These are phyloP conservation scores for Jacana jacana DNA, from an alignment of 2,113 vertebrate genomes.

Conservation along the genomic window DNA sequence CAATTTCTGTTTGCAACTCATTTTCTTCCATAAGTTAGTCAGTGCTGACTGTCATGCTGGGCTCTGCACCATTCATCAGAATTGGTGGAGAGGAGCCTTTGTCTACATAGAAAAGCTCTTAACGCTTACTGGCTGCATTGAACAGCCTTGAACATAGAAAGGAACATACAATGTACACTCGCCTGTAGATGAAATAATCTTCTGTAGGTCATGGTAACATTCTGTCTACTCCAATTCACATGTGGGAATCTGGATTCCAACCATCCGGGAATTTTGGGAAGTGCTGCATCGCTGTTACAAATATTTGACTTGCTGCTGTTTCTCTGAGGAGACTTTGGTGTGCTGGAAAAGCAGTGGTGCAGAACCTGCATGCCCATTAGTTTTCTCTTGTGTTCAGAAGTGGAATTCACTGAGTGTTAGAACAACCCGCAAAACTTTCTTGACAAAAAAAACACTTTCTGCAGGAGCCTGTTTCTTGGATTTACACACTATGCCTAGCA, in stretches of 20 bases:
- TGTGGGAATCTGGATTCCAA: not conserved
- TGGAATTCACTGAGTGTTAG: not conserved
- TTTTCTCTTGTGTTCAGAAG: not conserved
- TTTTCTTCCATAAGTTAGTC: not conserved
- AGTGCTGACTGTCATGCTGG: rapidly evolving
- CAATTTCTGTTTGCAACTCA: not conserved
- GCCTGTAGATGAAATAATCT: not conserved
- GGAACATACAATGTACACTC: not conserved
- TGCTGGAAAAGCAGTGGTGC: not conserved
- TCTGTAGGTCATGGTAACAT: not conserved
- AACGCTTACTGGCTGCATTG: not conserved
- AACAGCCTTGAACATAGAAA: not conserved
- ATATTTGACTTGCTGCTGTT: not conserved
- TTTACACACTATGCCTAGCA: not conserved
- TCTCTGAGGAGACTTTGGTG: not conserved
- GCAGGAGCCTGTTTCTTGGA: not conserved
- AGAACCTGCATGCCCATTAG: not conserved
- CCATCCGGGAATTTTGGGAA: not conserved
- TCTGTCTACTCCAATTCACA: not conserved
- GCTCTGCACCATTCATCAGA: not conserved
- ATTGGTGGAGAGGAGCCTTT: not conserved
- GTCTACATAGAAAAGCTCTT: not conserved
- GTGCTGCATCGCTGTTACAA: not conserved
- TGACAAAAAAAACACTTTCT: not conserved
- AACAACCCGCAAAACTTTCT: not conserved